A percentile compares a stretch with the other conserved stretches of the same genome.
These are phyloP conservation scores for Cataglyphis livida DNA, from an alignment of 2,888 invertebrate genomes.

Conservation along the genomic window DNA sequence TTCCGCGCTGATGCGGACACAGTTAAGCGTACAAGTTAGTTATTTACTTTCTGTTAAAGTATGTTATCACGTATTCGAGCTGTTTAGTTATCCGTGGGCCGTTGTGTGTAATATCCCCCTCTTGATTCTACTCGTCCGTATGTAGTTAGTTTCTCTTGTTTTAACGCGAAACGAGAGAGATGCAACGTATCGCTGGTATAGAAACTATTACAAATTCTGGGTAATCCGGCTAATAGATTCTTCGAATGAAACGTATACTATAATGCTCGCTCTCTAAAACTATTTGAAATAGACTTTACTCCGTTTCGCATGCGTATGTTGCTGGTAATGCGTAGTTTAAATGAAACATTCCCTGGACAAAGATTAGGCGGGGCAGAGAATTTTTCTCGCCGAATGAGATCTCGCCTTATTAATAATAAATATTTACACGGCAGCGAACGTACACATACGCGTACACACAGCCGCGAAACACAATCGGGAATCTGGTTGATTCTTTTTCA, in stretches of 20 bases:
- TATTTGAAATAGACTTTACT: background rate
- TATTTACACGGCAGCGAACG: background rate
- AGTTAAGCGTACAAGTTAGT: constrained; percentile 6
- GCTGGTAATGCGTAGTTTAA: background rate
- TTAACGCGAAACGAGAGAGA: constrained; percentile 10
- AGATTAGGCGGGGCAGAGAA: background rate
- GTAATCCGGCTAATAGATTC: background rate
- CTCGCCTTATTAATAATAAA: background rate
- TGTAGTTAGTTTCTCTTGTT: constrained; percentile 1
- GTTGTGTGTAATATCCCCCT: constrained; percentile 8
- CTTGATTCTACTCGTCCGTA: constrained; percentile 18
- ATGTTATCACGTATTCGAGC: constrained; percentile 10
- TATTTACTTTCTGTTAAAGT: constrained; percentile 8
- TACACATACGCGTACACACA: background rate
- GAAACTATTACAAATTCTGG: constrained; percentile 19
- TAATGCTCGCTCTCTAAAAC: background rate
- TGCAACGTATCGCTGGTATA: background rate
- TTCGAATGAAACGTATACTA: background rate
- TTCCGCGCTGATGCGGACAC: background rate
- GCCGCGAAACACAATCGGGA: background rate
- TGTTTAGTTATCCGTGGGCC: constrained; percentile 23
- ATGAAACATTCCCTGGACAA: background rate
- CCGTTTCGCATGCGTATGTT: background rate
- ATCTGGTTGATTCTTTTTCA: constrained; percentile 13
- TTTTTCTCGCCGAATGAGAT: background rate